Conservation (phyloP, 2,113 vertebrate genomes). For the Camelus dromedarius region DNA sequence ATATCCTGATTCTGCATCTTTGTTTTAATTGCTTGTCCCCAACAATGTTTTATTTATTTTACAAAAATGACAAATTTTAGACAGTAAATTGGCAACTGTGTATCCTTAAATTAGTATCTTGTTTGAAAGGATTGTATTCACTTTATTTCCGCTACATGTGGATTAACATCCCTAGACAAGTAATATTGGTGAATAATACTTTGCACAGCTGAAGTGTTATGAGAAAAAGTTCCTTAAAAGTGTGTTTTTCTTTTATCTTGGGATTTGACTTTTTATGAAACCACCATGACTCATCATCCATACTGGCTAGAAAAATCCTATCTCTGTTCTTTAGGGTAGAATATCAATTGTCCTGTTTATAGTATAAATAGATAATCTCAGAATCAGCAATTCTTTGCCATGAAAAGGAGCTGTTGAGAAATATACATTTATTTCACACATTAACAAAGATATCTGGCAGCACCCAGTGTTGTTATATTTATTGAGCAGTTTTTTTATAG, state of each 20-base stretch:
- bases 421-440: slow-evolving; percentile 41
- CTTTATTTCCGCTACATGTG: neutral
- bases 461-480: neutral
- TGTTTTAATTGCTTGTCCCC: neutral
- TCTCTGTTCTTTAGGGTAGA: neutral
- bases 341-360: neutral
- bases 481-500: neutral
- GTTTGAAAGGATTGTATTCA: neutral
- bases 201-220: neutral
- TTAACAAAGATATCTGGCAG: neutral
- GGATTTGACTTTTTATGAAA: slow-evolving; percentile 13
- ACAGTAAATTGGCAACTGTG: neutral
- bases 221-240: neutral
- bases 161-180: neutral
- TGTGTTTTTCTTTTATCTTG: neutral
- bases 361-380: neutral
- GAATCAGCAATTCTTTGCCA: neutral
- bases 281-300: neutral
- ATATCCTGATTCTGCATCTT: neutral
- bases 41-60: slow-evolving; percentile 14
- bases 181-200: neutral
- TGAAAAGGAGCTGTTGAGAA: slow-evolving; percentile 21
- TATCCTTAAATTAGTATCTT: slow-evolving; percentile 10
- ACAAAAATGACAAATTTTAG: neutral
- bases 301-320: neutral